phyloP scores from a whole-genome alignment of 2,888 invertebrate species.

The Isoperla grammatica region DNA sequence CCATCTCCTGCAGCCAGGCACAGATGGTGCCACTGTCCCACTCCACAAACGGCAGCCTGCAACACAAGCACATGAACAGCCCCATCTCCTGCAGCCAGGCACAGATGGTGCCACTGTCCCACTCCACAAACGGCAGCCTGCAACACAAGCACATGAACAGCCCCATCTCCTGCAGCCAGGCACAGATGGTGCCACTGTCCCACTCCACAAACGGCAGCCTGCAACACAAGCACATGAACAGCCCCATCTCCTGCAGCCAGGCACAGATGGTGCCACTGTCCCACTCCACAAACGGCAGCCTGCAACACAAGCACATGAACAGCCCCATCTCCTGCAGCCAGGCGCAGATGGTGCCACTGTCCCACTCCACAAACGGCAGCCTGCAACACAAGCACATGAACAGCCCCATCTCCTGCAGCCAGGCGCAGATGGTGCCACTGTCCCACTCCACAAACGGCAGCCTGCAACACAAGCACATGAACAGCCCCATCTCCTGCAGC shows the following conservation, averaged over 20 bases:
- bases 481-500: conserved; percentile 71
- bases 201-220: conserved; percentile 74
- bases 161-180: conserved; percentile 73
- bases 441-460: conserved; percentile 78
- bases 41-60: conserved; percentile 66
- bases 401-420: conserved; percentile 74
- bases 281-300: conserved; percentile 75
- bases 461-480: too few species aligned
- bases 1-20: conserved; percentile 74
- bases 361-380: conserved; percentile 75
- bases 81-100: conserved; percentile 76
- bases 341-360: conserved; percentile 69
- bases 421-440: conserved; percentile 70
- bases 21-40: conserved; percentile 78
- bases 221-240: conserved; percentile 42
- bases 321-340: conserved; percentile 77
- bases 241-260: conserved; percentile 72
- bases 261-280: conserved; percentile 72
- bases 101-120: conserved; percentile 74
- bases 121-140: conserved; percentile 70
- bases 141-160: conserved; percentile 43
- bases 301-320: too few species aligned
- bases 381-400: too few species aligned
- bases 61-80: conserved; percentile 43
- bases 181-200: conserved; percentile 72